Evolutionary conservation across 2,113 vertebrate genomes (phyloP).

Genomic region (Scomber scombrus): DNA sequence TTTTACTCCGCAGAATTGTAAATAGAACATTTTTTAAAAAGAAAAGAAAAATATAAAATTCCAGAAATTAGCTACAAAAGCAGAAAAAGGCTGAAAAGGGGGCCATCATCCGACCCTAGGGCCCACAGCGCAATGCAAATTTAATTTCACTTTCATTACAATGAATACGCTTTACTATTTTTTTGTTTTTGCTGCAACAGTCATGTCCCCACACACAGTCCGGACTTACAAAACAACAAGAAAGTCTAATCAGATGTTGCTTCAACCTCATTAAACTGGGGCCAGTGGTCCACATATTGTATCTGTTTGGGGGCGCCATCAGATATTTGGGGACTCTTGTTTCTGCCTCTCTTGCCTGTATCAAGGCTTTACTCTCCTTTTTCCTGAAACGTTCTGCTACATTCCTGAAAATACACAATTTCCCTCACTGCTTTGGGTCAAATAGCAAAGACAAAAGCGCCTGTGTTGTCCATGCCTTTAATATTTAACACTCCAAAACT

Average conservation of each 20-base stretch:
- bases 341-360: slow-evolving; percentile 28
- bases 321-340: slow-evolving; percentile 22
- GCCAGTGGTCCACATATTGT: neutral
- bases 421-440: slow-evolving; percentile 70
- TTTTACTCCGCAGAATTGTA: neutral
- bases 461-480: slow-evolving; percentile 42
- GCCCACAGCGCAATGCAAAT: slow-evolving; percentile 46
- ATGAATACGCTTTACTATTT: neutral
- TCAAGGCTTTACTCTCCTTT: slow-evolving; percentile 11
- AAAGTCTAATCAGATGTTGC: slow-evolving; percentile 27
- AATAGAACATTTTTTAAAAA: neutral
- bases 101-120: slow-evolving; percentile 23
- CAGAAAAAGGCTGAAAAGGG: neutral
- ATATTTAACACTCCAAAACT: slow-evolving; percentile 35
- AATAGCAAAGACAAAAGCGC: slow-evolving; percentile 71
- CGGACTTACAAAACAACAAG: slow-evolving; percentile 2
- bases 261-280: slow-evolving; percentile 9
- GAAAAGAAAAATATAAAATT: neutral
- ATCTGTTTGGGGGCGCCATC: slow-evolving; percentile 1
- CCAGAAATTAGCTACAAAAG: neutral
- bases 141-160: slow-evolving; percentile 61
- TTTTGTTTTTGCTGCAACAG: neutral
- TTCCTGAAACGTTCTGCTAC: slow-evolving; percentile 67
- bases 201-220: neutral
- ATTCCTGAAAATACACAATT: slow-evolving; percentile 74